These are phyloP conservation scores for Manis javanica DNA, from an alignment of 2,797 vertebrate genomes.

Conservation along the genomic window DNA sequence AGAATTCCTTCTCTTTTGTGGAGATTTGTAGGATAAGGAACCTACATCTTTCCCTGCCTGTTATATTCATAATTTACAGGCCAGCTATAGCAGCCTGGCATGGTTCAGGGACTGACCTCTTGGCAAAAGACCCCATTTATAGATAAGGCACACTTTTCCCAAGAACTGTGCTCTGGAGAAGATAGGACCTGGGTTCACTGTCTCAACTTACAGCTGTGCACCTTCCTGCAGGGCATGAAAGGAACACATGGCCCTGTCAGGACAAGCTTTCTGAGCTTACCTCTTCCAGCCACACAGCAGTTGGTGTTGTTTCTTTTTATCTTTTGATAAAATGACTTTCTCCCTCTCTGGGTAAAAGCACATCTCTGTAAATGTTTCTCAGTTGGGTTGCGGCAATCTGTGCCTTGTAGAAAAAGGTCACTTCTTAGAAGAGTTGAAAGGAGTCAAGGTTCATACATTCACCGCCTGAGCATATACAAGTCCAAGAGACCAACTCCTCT, in stretches of 20 bases:
- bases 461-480: neutral
- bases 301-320: conserved; percentile 12
- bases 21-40: neutral
- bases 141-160: neutral
- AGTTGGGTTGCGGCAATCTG: neutral
- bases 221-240: neutral
- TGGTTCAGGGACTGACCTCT: neutral
- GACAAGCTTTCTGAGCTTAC: neutral
- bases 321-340: neutral
- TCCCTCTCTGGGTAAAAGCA: neutral
- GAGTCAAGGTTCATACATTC: neutral
- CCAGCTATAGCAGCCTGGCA: neutral
- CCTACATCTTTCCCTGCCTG: neutral
- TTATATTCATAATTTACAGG: neutral
- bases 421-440: conserved; percentile 35
- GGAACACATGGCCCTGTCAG: neutral
- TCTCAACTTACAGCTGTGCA: neutral
- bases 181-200: fast-evolving
- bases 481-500: neutral
- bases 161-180: neutral
- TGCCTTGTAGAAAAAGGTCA: conserved; percentile 49
- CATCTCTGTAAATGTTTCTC: conserved; percentile 26
- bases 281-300: neutral
- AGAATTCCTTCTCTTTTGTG: neutral
- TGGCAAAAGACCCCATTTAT: neutral